Percentiles rank a stretch among this genome's conserved stretches.
phyloP scores from a whole-genome alignment of 2,797 vertebrate genomes.

The Mareca strepera region DNA sequence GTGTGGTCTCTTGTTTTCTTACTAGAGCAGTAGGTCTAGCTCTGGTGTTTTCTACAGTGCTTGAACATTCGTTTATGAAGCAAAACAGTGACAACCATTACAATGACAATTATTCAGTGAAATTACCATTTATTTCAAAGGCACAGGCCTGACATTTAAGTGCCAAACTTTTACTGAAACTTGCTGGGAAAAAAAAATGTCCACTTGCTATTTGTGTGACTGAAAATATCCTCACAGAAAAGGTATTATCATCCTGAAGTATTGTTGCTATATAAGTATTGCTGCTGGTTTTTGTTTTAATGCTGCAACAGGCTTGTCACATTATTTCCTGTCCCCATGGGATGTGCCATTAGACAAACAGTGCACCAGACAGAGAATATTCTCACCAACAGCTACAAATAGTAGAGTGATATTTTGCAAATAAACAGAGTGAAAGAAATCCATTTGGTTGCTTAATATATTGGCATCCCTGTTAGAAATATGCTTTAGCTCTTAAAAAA shows the following conservation, averaged over 20 bases:
- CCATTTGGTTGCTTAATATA: not conserved
- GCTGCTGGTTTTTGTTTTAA: not conserved
- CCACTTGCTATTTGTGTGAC: not conserved
- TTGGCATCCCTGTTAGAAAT: not conserved
- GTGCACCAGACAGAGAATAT: not conserved
- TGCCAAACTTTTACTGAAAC: not conserved
- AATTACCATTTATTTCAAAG: not conserved
- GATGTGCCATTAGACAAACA: not conserved
- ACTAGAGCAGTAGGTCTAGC: not conserved
- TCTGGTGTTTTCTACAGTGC: not conserved
- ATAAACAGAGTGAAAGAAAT: conserved; percentile 1
- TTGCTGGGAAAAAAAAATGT: not conserved
- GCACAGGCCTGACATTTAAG: not conserved
- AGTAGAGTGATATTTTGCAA: not conserved
- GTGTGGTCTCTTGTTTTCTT: not conserved
- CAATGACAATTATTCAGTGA: not conserved
- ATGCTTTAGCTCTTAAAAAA: not conserved
- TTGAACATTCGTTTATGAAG: not conserved
- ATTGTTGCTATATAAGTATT: not conserved
- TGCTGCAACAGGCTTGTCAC: not conserved
- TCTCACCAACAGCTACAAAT: not conserved
- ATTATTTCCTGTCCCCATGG: not conserved
- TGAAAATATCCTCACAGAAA: not conserved
- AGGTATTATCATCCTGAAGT: not conserved
- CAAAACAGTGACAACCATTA: not conserved